Evolutionary conservation across 2,888 invertebrate species (phyloP).

Genomic region (Spisula subtruncata): DNA sequence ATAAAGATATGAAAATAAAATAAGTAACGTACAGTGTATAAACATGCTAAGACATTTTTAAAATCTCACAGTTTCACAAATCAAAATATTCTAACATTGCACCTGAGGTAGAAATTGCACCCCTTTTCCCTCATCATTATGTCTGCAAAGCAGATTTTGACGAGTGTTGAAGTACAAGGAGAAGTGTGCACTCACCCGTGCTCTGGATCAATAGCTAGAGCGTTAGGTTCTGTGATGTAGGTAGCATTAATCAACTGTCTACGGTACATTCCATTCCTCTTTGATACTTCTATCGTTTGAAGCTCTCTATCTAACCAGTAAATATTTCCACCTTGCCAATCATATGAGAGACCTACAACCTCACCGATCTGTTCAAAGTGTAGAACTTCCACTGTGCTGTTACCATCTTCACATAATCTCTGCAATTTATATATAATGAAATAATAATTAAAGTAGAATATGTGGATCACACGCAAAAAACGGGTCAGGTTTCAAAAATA

Average conservation of each 20-base stretch:
- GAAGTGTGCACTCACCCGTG: constrained; percentile 89
- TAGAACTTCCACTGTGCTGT: constrained; percentile 79
- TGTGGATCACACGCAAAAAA: too few relatives aligned
- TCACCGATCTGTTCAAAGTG: constrained; percentile 59
- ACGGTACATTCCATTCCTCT: constrained; percentile 93
- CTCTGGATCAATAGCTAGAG: constrained; percentile 94
- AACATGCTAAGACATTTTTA: too few relatives aligned
- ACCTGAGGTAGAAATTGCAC: too few relatives aligned
- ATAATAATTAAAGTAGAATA: too few relatives aligned
- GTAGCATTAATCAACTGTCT: constrained; percentile 91
- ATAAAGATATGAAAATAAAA: too few relatives aligned
- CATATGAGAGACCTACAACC: constrained; percentile 92
- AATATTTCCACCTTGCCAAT: constrained; percentile 95
- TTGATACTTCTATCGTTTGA: constrained; percentile 94
- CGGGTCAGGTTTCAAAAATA: too few relatives aligned
- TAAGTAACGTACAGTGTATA: too few relatives aligned
- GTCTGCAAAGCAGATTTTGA: neutral
- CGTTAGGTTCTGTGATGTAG: constrained; percentile 91
- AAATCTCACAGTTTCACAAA: too few relatives aligned
- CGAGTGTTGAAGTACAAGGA: neutral
- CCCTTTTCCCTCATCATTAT: too few relatives aligned
- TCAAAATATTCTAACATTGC: too few relatives aligned
- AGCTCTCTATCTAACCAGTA: constrained; percentile 95
- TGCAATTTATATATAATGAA: constrained; percentile 61
- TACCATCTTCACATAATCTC: constrained; percentile 90